Conservation (phyloP, 2,888 invertebrate species). For the Ptilodon capucinus region DNA sequence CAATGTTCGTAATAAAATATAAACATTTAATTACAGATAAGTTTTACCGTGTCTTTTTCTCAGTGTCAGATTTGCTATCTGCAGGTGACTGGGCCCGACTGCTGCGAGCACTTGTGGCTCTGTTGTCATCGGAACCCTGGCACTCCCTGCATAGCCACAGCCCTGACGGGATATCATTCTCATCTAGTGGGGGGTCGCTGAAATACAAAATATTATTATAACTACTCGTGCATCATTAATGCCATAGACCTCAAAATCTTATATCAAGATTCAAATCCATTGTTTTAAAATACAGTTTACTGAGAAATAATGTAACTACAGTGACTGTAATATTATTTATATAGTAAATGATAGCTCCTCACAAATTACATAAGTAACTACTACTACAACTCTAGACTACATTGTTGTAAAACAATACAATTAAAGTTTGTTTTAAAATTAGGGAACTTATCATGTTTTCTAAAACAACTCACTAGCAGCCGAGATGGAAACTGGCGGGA, state of each 20-base stretch:
- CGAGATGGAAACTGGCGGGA: slow-evolving; percentile 97
- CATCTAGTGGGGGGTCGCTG: slow-evolving; percentile 96
- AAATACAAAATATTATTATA: slow-evolving; percentile 25
- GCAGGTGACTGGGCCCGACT: slow-evolving; percentile 64
- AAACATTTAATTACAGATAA: too few species aligned
- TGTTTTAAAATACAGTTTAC: too few species aligned
- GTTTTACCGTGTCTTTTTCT: slow-evolving; percentile 72
- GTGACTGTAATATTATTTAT: neutral
- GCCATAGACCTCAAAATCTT: too few species aligned
- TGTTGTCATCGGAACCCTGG: slow-evolving; percentile 74
- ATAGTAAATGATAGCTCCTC: too few species aligned
- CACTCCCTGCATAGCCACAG: slow-evolving; percentile 97
- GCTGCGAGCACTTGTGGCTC: slow-evolving; percentile 62
- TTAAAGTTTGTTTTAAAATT: neutral
- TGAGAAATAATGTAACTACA: neutral
- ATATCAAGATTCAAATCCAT: too few species aligned
- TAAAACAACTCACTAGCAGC: slow-evolving; percentile 91
- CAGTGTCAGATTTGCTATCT: slow-evolving; percentile 62
- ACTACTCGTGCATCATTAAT: too few species aligned
- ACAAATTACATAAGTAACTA: neutral
- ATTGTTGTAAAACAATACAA: neutral
- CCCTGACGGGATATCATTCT: slow-evolving; percentile 93
- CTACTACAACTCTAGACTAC: neutral
- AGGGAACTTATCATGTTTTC: neutral
- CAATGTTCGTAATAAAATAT: too few species aligned